Evolutionary conservation across 2,888 invertebrate species (phyloP).

Genomic region (Pristionchus exspectatus): DNA sequence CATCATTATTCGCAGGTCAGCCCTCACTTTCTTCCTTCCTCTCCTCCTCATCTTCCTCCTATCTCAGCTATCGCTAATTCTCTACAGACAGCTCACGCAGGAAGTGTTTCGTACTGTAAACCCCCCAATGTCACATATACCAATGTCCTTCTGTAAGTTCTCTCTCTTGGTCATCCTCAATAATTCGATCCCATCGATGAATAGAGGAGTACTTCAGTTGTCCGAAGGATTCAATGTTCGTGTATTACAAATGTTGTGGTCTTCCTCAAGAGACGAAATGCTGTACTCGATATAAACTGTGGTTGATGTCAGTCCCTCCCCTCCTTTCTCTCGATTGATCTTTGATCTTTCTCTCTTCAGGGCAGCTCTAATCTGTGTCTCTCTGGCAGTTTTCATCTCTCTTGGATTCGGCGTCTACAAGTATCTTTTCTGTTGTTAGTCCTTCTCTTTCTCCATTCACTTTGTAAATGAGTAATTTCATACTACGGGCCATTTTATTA

Average conservation of each 20-base stretch:
- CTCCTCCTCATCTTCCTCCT: neutral
- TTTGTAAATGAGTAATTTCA: neutral
- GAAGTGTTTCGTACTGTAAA: constrained; percentile 29
- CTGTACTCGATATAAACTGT: constrained; percentile 65
- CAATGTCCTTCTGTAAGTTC: constrained; percentile 21
- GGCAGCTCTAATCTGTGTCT: constrained; percentile 66
- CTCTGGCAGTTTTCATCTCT: constrained; percentile 63
- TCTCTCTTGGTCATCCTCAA: neutral
- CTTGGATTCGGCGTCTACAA: constrained; percentile 65
- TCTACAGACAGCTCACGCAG: constrained; percentile 53
- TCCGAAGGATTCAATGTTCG: constrained; percentile 70
- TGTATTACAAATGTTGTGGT: constrained; percentile 70
- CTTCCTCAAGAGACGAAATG: constrained; percentile 59
- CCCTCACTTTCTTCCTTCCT: neutral
- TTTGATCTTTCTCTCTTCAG: constrained; percentile 60
- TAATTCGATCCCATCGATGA: neutral
- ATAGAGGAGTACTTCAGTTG: constrained; percentile 60
- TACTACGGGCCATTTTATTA: constrained; percentile 48
- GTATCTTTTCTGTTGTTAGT: constrained; percentile 62
- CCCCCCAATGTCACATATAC: constrained; percentile 36
- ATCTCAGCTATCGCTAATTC: constrained; percentile 52
- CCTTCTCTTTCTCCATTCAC: neutral
- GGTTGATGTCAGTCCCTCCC: constrained; percentile 66
- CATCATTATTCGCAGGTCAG: constrained; percentile 47
- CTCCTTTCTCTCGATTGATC: constrained; percentile 1